These are phyloP conservation scores for Drosophila mimica DNA, from an alignment of 2,888 invertebrate species.

Conservation along the genomic window DNA sequence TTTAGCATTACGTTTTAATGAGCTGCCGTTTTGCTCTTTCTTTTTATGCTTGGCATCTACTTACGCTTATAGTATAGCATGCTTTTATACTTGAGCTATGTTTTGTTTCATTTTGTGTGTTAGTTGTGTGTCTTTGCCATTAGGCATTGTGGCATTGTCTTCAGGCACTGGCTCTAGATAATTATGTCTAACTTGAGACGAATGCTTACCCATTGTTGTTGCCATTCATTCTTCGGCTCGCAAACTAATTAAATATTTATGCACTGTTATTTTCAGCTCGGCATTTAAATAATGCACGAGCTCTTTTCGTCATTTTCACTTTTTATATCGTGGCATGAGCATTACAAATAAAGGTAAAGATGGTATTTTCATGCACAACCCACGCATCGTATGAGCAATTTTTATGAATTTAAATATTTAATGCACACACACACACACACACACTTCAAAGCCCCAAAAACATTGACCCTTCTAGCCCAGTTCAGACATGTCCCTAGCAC, in stretches of 20 bases:
- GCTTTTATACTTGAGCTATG: slow-evolving; percentile 35
- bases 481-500: slow-evolving; percentile 38
- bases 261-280: slow-evolving; percentile 37
- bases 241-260: slow-evolving; percentile 71
- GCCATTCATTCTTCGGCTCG: slow-evolving; percentile 45
- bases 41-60: slow-evolving; percentile 44
- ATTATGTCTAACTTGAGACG: slow-evolving; percentile 42
- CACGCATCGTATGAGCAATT: slow-evolving; percentile 68
- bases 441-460: slow-evolving; percentile 17
- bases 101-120: slow-evolving; percentile 21
- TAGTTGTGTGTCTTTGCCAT: slow-evolving; percentile 40
- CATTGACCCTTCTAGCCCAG: slow-evolving; percentile 51
- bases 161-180: slow-evolving; percentile 55
- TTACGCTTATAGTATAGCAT: slow-evolving; percentile 14
- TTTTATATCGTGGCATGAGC: slow-evolving; percentile 28
- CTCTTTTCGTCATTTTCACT: slow-evolving; percentile 55
- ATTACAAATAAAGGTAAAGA: slow-evolving; percentile 37
- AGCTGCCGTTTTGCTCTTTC: slow-evolving; percentile 52
- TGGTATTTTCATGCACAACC: slow-evolving; percentile 31
- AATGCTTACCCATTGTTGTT: slow-evolving; percentile 37
- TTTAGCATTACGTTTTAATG: slow-evolving; percentile 53
- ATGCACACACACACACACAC: slow-evolving; percentile 18
- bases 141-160: slow-evolving; percentile 57
- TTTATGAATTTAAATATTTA: slow-evolving; percentile 61
- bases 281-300: slow-evolving; percentile 48